phyloP scores from a whole-genome alignment of 2,113 vertebrate genomes.

The Megalops atlanticus region DNA sequence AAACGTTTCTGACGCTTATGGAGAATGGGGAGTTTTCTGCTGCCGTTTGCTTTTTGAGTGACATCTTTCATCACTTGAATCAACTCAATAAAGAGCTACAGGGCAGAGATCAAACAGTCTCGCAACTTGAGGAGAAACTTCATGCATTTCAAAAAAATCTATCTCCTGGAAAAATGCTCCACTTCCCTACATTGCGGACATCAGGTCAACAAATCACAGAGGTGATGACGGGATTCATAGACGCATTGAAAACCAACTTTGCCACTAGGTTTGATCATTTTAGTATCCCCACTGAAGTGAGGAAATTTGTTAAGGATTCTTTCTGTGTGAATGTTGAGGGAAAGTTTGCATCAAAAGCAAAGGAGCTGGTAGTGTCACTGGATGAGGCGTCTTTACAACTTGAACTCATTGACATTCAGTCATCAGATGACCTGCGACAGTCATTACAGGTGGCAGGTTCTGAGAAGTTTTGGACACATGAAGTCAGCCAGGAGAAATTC shows the following conservation, averaged over 20 bases:
- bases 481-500: conserved; percentile 21
- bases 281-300: conserved; percentile 26
- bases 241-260: conserved; percentile 26
- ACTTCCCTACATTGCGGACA: conserved; percentile 10
- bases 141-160: conserved; percentile 21
- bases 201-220: neutral
- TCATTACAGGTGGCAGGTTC: conserved; percentile 15
- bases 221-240: neutral
- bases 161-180: conserved; percentile 13
- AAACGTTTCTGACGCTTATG: conserved; percentile 1
- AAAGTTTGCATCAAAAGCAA: conserved; percentile 20
- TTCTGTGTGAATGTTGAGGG: conserved; percentile 26
- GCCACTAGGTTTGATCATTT: neutral
- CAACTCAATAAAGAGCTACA: conserved; percentile 20
- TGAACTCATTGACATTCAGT: conserved; percentile 14
- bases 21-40: conserved; percentile 5
- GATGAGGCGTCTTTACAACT: conserved; percentile 11
- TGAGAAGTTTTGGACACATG: conserved; percentile 25
- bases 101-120: conserved; percentile 25
- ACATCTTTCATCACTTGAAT: conserved; percentile 25
- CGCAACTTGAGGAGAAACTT: conserved; percentile 13
- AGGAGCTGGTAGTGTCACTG: conserved; percentile 4
- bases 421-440: conserved; percentile 23
- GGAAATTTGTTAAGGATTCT: conserved; percentile 27
- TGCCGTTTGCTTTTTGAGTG: conserved; percentile 14